Evolutionary conservation across 2,797 vertebrate genomes (phyloP).

Genomic region (Sternarchorhynchus goeldii): DNA sequence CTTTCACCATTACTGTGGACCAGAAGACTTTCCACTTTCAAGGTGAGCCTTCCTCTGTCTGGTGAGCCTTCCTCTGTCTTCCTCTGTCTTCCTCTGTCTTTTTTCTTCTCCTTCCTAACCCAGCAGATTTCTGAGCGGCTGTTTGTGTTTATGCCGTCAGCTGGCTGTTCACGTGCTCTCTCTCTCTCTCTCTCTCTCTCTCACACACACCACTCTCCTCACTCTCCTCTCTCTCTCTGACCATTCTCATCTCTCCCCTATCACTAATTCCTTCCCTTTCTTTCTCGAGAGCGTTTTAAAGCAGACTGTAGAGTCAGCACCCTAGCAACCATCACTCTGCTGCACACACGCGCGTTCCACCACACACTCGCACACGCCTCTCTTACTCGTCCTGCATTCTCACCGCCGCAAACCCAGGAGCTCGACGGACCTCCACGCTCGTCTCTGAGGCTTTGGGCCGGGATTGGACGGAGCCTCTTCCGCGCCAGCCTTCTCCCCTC

Average conservation of each 20-base stretch:
- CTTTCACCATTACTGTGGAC: conserved; percentile 99
- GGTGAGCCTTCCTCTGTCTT: background rate
- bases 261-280: conserved; percentile 24
- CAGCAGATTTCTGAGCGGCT: conserved; percentile 21
- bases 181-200: conserved; percentile 34
- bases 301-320: conserved; percentile 47
- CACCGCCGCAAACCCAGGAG: conserved; percentile 12
- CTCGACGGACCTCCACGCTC: conserved; percentile 18
- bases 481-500: conserved; percentile 56
- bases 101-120: conserved; percentile 18
- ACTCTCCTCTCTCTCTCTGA: conserved; percentile 14
- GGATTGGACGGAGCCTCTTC: conserved; percentile 37
- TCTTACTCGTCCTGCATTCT: background rate
- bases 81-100: background rate
- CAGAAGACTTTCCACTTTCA: conserved; percentile 99
- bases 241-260: conserved; percentile 19
- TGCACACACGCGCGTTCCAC: conserved; percentile 56
- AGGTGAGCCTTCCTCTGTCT: conserved; percentile 82
- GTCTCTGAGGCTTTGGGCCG: background rate
- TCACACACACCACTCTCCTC: conserved; percentile 25
- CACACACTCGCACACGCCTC: conserved; percentile 4
- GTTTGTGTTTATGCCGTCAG: conserved; percentile 22
- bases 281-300: conserved; percentile 36
- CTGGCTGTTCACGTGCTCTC: conserved; percentile 36
- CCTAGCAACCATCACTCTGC: conserved; percentile 49